Percentiles rank a stretch among this genome's conserved stretches.
phyloP scores from a whole-genome alignment of 2,113 vertebrate genomes.

The Amia ocellicauda region DNA sequence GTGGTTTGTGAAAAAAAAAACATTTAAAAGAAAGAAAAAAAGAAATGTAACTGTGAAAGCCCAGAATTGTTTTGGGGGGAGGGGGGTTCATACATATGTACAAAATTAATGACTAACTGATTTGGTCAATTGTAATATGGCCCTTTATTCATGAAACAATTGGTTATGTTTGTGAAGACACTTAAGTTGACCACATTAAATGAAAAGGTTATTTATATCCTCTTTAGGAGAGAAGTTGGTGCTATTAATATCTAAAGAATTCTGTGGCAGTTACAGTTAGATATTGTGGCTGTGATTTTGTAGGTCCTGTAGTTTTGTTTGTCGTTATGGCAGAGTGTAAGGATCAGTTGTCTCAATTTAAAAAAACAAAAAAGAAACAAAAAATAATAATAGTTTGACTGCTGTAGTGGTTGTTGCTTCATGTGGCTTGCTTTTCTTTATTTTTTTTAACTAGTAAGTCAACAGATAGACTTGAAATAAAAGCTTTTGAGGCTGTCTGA shows the following conservation, averaged over 20 bases:
- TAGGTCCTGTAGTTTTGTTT: constrained; percentile 62
- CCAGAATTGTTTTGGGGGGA: constrained; percentile 57
- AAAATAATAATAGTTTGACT: constrained; percentile 51
- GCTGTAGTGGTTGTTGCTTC: constrained; percentile 63
- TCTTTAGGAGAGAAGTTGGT: constrained; percentile 53
- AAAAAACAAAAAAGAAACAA: constrained; percentile 27
- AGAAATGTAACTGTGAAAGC: constrained; percentile 64
- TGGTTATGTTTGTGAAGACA: constrained; percentile 42
- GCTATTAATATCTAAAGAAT: constrained; percentile 58
- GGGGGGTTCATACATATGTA: constrained; percentile 28
- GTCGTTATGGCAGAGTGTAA: constrained; percentile 68
- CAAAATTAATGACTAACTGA: constrained; percentile 28
- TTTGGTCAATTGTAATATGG: constrained; percentile 21
- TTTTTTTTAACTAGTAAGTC: constrained; percentile 39
- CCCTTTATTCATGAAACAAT: constrained; percentile 28
- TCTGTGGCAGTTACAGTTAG: constrained; percentile 74
- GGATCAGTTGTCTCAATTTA: constrained; percentile 52
- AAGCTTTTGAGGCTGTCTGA: constrained; percentile 28
- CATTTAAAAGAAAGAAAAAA: constrained; percentile 23
- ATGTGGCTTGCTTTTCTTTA: constrained; percentile 60
- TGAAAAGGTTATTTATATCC: constrained; percentile 31
- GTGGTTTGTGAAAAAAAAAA: constrained; percentile 69
- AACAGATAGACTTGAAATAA: constrained; percentile 34
- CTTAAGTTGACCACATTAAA: constrained; percentile 36
- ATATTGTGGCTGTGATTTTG: constrained; percentile 62